Evolutionary conservation across 2,888 invertebrate genomes (phyloP), one percentile per base, ranked within the genome.

Genomic region (Hermaeophaga mercurialis): DNA sequence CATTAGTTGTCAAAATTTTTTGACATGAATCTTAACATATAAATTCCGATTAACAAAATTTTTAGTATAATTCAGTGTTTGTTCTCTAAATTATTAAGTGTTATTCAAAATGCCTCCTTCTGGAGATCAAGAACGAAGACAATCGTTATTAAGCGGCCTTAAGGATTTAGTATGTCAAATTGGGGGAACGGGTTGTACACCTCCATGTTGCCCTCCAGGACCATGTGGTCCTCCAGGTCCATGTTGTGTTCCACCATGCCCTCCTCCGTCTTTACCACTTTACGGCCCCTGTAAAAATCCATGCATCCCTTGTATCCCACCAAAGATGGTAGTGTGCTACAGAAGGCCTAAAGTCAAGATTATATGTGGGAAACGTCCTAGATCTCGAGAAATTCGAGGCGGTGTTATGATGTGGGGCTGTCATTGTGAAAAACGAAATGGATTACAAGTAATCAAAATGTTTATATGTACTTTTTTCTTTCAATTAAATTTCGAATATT

Each of bases 381-480:
- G 79, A 63, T 83, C 83, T 24, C 77, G 81, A 5, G 85, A 85
- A 70, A 68, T 85, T 34, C 76, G 80, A 2, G 78, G 74, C 26
- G 78, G 84, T 31, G 76, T 81, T 50, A 75, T 84, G 62, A 80
- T 81, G 58, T 78, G 79, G 8, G 81, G 81, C 28, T 85, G 85
- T 63, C 81, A 82, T 39, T 85, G 85, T 68, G 79, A 81, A 58
- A 81, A 80, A 67, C 75, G 80, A 7, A 83, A 85, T 64, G 85
- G 85, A 3, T 73, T 85, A 17, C 85, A 85, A 49, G 64, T 64
- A 52, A 43, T 18, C 11, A 15, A 14, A 14, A 34, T 14, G n/a
- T n/a, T n/a, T n/a, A n/a, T n/a, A n/a, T n/a, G 22, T 22, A 5
- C 22, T 22, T 22, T 5, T 22, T 5, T 6, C 6, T 22, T 22